Evolutionary conservation across 2,888 invertebrate genomes (phyloP), one percentile per base, ranked within the genome.

Genomic region (Adelognathus sp.): DNA sequence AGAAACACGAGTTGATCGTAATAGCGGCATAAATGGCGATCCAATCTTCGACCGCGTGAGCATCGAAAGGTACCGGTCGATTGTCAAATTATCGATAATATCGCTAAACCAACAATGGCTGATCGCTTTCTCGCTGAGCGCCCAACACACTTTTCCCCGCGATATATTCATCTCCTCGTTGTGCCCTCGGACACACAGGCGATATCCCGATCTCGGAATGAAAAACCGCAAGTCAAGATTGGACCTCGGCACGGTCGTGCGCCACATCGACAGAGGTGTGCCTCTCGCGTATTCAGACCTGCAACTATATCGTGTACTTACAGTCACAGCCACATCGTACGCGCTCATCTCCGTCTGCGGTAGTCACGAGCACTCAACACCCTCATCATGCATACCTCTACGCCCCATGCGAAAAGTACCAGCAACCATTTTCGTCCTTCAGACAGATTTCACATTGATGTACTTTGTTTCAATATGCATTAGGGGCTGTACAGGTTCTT

Each of bases 1-100:
- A 60, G 64, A 75, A 74, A 80, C 64, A 66, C 44, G 58, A 14
- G 54, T 24, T 73, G 73, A 71, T 67, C 56, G 72, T 86, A 86
- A 88, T 87, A 85, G 86, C 82, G 86, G 82, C 76, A 84, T 83
- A 87, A 87, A 86, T 84, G 83, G 84, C 83, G 84, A 73, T 72
- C 61, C 74, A 66, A 72, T 75, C 75, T 77, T 60, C 54, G 31
- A 54, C 46, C 18, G 70, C 78, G 70, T 69, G 79, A 11, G 60
- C 56, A 76, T 78, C 79, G 83, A 81, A n/a, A n/a, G n/a, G 73
- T 80, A 81, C 73, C 81, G 84, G 85, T 85, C 88, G 89, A 88
- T 90, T 89, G 88, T 90, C 90, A 88, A 91, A 91, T 91, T 90
- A 91, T 89, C 90, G 90, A 87, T 90, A 90, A 90, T 90, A 88